These are phyloP conservation scores for Lipotes vexillifer DNA, from an alignment of 2,113 vertebrate species.

Conservation along the genomic window DNA sequence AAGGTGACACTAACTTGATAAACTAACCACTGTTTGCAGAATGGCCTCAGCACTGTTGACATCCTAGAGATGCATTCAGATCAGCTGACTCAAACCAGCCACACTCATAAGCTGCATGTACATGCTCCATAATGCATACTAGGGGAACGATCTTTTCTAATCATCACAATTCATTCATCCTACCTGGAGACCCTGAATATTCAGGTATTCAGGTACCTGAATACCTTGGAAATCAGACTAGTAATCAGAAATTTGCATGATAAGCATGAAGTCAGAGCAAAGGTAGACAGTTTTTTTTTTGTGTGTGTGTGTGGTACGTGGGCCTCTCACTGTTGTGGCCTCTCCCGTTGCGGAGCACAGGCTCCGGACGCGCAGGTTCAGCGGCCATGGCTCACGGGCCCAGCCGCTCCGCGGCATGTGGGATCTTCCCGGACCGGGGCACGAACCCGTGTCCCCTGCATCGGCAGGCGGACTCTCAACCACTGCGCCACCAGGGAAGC, in stretches of 20 bases:
- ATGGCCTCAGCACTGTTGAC: neutral
- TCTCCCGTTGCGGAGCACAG: too few species aligned
- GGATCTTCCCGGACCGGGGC: too few species aligned
- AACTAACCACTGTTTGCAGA: neutral
- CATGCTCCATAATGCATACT: neutral
- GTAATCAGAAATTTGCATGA: neutral
- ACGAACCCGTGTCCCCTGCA: too few species aligned
- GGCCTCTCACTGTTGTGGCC: too few species aligned
- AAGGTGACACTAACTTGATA: neutral
- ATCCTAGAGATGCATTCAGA: neutral
- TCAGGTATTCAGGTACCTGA: neutral
- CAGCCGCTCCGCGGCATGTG: too few species aligned
- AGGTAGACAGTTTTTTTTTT: neutral
- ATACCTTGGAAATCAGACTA: neutral
- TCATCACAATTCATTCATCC: neutral
- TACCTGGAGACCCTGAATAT: neutral
- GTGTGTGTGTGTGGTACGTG: too few species aligned
- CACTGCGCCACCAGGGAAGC: too few species aligned
- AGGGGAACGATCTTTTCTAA: neutral
- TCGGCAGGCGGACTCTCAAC: too few species aligned
- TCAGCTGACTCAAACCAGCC: neutral
- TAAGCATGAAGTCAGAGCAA: neutral
- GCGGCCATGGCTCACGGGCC: too few species aligned
- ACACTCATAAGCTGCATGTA: neutral
- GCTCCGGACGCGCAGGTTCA: too few species aligned